Conservation (phyloP, 2,113 vertebrate genomes). For the Ptilonorhynchus violaceus region DNA sequence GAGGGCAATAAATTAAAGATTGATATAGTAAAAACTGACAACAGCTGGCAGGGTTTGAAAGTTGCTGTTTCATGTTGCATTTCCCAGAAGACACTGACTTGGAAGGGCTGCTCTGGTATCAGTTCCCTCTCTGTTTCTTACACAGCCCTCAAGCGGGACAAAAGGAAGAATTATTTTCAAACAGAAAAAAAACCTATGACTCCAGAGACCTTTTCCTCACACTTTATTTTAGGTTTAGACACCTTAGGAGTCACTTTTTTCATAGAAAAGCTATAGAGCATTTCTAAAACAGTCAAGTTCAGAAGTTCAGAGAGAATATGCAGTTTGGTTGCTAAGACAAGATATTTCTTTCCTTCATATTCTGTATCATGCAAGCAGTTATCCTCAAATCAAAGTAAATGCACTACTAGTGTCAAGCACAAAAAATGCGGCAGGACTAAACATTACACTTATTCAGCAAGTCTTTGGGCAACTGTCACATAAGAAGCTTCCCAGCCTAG, state of each 20-base stretch:
- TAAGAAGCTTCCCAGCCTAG: neutral
- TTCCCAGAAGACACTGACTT: slow-evolving; percentile 10
- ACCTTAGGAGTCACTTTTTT: neutral
- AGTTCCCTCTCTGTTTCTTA: neutral
- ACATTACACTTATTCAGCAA: neutral
- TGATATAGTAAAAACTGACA: neutral
- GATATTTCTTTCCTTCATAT: neutral
- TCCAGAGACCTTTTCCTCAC: neutral
- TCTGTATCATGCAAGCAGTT: neutral
- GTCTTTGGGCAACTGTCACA: neutral
- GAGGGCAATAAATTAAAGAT: neutral
- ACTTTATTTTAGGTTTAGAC: neutral
- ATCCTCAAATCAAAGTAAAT: neutral
- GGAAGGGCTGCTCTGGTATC: neutral
- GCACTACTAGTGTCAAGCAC: neutral
- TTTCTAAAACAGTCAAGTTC: neutral
- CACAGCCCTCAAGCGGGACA: neutral
- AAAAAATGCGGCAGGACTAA: neutral
- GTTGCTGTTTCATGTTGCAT: neutral
- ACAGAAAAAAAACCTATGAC: neutral
- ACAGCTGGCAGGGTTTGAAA: neutral
- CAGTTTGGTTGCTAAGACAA: neutral
- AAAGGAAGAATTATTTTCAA: slow-evolving; percentile 1
- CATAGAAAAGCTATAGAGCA: neutral
- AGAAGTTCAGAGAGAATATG: neutral